Evolutionary conservation across 2,888 invertebrate species (phyloP).

Genomic region (Sinotaia quadrata): DNA sequence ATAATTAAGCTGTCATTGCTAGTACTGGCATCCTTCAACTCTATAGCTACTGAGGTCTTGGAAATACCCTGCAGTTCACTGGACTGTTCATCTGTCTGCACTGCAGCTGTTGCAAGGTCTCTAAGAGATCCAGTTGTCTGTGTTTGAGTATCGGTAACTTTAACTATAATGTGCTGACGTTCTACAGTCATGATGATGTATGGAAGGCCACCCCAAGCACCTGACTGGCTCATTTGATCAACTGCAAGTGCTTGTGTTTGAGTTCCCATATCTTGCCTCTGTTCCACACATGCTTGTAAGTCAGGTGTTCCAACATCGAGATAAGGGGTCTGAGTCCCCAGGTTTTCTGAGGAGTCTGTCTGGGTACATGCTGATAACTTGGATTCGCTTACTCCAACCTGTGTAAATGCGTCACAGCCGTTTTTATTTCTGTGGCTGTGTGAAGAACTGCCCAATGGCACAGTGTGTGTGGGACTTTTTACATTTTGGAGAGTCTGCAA

Average conservation of each 20-base stretch:
- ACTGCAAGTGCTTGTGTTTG: background rate
- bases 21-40: background rate
- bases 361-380: constrained; percentile 3
- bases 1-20: background rate
- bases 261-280: constrained; percentile 35
- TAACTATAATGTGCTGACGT: constrained; percentile 28
- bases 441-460: background rate
- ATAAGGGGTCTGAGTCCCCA: too few relatives aligned
- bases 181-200: constrained; percentile 21
- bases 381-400: background rate
- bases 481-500: constrained; percentile 40
- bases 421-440: background rate
- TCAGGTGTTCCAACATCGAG: background rate
- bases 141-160: constrained; percentile 35
- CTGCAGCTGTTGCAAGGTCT: constrained; percentile 40
- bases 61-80: background rate
- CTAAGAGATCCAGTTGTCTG: constrained; percentile 52
- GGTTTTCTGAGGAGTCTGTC: too few relatives aligned
- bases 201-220: background rate
- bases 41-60: too few relatives aligned
- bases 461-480: too few relatives aligned
- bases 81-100: constrained; percentile 43
- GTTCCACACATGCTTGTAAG: constrained; percentile 3
- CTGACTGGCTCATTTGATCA: background rate
- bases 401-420: background rate